Evolutionary conservation across 2,888 invertebrate genomes (phyloP).

Genomic region (Mythimna lalbum): DNA sequence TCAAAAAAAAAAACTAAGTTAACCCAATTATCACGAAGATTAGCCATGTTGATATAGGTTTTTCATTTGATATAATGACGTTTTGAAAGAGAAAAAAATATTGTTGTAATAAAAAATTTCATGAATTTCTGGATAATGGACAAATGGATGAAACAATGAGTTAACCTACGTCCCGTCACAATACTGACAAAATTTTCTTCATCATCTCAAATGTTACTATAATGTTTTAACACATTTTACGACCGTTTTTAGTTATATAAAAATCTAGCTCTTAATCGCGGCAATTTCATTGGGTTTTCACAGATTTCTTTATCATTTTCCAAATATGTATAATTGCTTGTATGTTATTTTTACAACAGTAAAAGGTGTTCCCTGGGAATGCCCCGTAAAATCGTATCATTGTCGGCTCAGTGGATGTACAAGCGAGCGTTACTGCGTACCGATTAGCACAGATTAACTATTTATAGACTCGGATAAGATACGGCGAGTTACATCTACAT

Average conservation of each 20-base stretch:
- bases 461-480: slow-evolving; percentile 58
- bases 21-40: slow-evolving; percentile 7
- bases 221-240: not conserved
- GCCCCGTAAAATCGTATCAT: slow-evolving; percentile 52
- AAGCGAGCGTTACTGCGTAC: slow-evolving; percentile 48
- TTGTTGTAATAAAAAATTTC: too few species aligned
- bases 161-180: too few species aligned
- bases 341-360: slow-evolving; percentile 1
- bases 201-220: too few species aligned
- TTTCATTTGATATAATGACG: slow-evolving; percentile 25
- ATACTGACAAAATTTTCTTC: too few species aligned
- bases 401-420: slow-evolving; percentile 47
- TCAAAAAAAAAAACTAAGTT: too few species aligned
- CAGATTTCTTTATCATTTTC: not conserved
- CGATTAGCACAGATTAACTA: slow-evolving; percentile 59
- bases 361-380: slow-evolving; percentile 39
- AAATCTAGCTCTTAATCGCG: not conserved
- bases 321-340: not conserved
- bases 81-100: not conserved
- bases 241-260: not conserved
- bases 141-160: too few species aligned
- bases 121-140: too few species aligned
- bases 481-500: slow-evolving; percentile 49
- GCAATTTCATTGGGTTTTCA: not conserved
- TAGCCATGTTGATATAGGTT: slow-evolving; percentile 29